phyloP scores from a whole-genome alignment of 2,888 invertebrate species.

The Drosophila yooni region DNA sequence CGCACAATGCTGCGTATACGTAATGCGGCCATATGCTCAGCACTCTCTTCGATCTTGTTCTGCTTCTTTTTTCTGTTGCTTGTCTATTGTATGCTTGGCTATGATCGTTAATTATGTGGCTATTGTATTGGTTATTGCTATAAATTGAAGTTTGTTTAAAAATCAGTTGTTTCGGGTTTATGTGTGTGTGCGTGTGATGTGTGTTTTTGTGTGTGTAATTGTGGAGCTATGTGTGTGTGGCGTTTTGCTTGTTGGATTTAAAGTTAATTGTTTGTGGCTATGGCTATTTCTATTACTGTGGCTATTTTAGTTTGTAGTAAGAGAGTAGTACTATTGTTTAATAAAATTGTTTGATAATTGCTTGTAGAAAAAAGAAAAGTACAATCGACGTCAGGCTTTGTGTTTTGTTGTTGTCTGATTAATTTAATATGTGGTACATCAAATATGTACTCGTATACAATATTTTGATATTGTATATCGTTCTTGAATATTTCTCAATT shows the following conservation, averaged over 20 bases:
- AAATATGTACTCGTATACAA: conserved; percentile 21
- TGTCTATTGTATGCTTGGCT: conserved; percentile 65
- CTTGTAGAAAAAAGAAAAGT: conserved; percentile 77
- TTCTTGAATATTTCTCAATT: conserved; percentile 54
- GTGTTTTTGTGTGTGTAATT: conserved; percentile 21
- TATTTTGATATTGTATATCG: conserved; percentile 18
- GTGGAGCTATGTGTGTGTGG: conserved; percentile 28
- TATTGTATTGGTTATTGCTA: conserved; percentile 76
- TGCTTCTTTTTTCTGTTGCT: conserved; percentile 66
- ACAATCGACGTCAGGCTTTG: conserved; percentile 87
- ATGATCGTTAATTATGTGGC: conserved; percentile 73
- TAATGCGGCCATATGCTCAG: conserved; percentile 21
- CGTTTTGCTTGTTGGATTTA: conserved; percentile 30
- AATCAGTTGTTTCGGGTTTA: conserved; percentile 34
- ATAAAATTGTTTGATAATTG: conserved; percentile 68
- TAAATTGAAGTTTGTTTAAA: conserved; percentile 65
- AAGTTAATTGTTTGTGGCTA: conserved; percentile 71
- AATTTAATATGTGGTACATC: conserved; percentile 22
- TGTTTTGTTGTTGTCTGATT: conserved; percentile 45
- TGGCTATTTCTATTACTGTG: conserved; percentile 77
- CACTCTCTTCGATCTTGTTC: conserved; percentile 57
- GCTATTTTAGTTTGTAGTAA: conserved; percentile 73
- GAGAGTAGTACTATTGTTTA: conserved; percentile 73
- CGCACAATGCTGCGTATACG: conserved; percentile 29
- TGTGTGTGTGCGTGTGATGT: not conserved